Evolutionary conservation across 2,113 vertebrate genomes (phyloP), one percentile per base, ranked within the genome.

Genomic region (Chelonoidis abingdonii): DNA sequence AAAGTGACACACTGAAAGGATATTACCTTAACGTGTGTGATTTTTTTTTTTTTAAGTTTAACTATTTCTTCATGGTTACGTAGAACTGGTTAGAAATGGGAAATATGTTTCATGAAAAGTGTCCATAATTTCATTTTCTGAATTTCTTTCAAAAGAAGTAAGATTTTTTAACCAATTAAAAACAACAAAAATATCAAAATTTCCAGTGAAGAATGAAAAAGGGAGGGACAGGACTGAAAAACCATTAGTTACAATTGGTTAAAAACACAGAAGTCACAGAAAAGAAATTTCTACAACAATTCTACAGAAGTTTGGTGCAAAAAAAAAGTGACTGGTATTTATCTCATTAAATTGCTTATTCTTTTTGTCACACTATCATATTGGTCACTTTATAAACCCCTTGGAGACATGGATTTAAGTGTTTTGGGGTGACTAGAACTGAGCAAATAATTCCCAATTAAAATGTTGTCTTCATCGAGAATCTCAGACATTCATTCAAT

Each of bases 11-110:
- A 93, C 79, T 92, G 94, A 86, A 92, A 96, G 95, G 86, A 96
- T 94, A 94, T 93, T 93, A 57, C 89, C 69, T 90, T 95, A 95
- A 54, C 54, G 86, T 52, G 82, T 94, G 96, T 90, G 98, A 97
- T 97, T 97, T 96, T 91, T 93, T 96, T 91, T 93, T 76, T 35
- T 96, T 93, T 94, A 92, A 75, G 78, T 52, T 93, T 97, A 96
- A 91, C 53, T 94, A 85, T 91, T 96, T 97, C 19, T 38, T 96
- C 80, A 50, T 78, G 92, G 82, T 79, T 84, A 92, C 72, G 83
- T 56, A 85, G 47, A 90, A 92, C 22, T 80, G 84, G 62, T 80
- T 79, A 92, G 62, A 94, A 38, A 82, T 38, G 14, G 10, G 5
- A 21, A 84, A n/a, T 84, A 3, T 10, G 69, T 93, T 90, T 50